A percentile compares a stretch with the other conserved stretches of the same genome.
Conservation (phyloP, 2,113 vertebrate genomes). For the Tragelaphus buxtoni region DNA sequence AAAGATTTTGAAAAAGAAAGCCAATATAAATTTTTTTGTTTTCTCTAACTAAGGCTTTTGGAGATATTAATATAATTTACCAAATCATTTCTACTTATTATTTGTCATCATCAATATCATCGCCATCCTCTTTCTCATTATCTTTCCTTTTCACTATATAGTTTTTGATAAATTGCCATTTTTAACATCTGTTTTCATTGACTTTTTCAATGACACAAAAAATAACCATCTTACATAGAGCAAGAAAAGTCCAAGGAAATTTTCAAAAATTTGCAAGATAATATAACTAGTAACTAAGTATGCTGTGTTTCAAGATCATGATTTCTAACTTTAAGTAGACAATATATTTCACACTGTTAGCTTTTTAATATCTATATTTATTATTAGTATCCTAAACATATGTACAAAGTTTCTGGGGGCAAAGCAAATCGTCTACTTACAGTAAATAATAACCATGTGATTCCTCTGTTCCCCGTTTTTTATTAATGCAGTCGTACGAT, state of each 20-base stretch:
- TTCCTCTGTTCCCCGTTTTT: background rate
- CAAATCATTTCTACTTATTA: background rate
- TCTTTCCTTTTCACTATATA: background rate
- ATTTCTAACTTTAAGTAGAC: background rate
- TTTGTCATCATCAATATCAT: background rate
- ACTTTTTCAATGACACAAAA: background rate
- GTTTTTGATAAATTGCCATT: background rate
- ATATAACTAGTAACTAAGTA: background rate
- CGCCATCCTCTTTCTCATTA: rapidly evolving
- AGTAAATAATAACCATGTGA: background rate
- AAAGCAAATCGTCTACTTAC: background rate
- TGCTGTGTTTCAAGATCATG: background rate
- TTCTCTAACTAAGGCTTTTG: background rate
- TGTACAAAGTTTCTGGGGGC: background rate
- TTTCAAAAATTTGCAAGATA: background rate
- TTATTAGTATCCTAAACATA: background rate
- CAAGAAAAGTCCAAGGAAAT: background rate
- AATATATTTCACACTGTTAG: background rate
- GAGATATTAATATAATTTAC: background rate
- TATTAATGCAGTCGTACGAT: background rate
- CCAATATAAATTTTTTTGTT: background rate
- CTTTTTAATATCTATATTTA: background rate
- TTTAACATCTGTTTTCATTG: background rate
- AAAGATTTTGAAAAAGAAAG: background rate
- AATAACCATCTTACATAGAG: background rate